A percentile compares a stretch with the other conserved stretches of the same genome.
These are phyloP conservation scores for Spisula solida DNA, from an alignment of 2,888 invertebrate species.

Conservation along the genomic window DNA sequence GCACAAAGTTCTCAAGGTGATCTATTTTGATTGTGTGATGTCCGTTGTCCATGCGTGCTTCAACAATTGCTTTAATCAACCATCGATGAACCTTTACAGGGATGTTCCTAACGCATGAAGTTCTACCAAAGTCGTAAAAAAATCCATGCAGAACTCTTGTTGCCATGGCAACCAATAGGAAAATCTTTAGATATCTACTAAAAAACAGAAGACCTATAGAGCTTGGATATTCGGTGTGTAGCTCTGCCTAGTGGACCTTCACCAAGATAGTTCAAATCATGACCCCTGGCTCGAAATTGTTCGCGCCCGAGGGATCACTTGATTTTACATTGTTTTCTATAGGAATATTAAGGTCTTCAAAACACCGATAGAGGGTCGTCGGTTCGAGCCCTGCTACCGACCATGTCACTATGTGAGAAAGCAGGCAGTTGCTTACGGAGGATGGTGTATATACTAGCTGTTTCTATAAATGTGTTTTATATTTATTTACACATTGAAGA, in stretches of 20 bases:
- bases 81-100: slow-evolving; percentile 1
- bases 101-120: not conserved
- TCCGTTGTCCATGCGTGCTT: not conserved
- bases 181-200: slow-evolving; percentile 1
- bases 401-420: slow-evolving; percentile 1
- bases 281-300: slow-evolving; percentile 17
- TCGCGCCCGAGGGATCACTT: slow-evolving; percentile 24
- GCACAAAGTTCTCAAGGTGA: not conserved
- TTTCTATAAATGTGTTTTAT: slow-evolving; percentile 1
- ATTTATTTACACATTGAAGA: not conserved
- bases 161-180: slow-evolving; percentile 1
- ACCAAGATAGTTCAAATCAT: slow-evolving; percentile 30
- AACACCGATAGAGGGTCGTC: not conserved
- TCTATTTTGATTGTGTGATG: not conserved
- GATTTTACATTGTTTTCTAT: slow-evolving; percentile 22
- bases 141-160: slow-evolving; percentile 1
- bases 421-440: not conserved
- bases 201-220: slow-evolving; percentile 11
- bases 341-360: slow-evolving; percentile 12
- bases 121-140: slow-evolving; percentile 1
- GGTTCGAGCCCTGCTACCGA: not conserved
- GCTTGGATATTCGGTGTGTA: slow-evolving; percentile 16
- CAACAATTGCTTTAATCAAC: slow-evolving; percentile 1
- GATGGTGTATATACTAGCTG: slow-evolving; percentile 1
- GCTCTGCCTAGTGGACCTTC: slow-evolving; percentile 22